Base-by-base conservation (phyloP, 2,797 vertebrate genomes). In the Allenopithecus nigroviridis region DNA sequence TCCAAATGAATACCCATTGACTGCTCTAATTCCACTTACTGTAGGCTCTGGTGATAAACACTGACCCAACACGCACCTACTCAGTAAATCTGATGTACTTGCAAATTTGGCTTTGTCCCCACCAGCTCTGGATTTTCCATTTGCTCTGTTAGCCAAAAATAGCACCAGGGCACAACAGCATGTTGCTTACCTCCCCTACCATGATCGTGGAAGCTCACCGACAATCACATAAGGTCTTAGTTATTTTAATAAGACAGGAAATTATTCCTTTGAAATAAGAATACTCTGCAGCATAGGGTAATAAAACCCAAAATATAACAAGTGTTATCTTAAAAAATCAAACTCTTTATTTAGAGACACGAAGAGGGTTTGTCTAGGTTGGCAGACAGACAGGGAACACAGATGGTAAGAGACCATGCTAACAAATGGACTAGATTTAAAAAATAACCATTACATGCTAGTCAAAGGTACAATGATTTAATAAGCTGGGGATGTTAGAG, bases 351-450 rank as follows among this genome's bases (percentile, higher is more conserved):
- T 95, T 76, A 91, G 46, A 84, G 39, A 41, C 39, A 79, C 0
- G 1, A 85, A 53, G 41, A 87, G 33, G 17, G 4, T 92, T 84
- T 95, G 92, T 94, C 84, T 59, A 64, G 76, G 39, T 70, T 85
- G 90, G 90, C 84, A 92, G 84, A 46, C 79, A 64, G 64, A 90
- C 61, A 88, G 76, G 64, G 80, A 90, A 61, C 84, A 92, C 57
- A 96, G 95, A 94, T 57, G 79, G 95, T 1, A 12, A 79, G 53
- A 53, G 78, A 84, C 0, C 33, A 24, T 92, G 57, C 78, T 89
- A 76, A 90, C 94, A 87, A 95, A 92, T 41, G 88, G n/a, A 94
- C 53, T 22, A 36, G 50, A 74, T 21, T 22, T 72, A 76, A 86
- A 70, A 86, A 72, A 59, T 36, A 46, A 1, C n/a, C 76, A 46